phyloP scores from a whole-genome alignment of 2,113 vertebrate species.

The Puma concolor region DNA sequence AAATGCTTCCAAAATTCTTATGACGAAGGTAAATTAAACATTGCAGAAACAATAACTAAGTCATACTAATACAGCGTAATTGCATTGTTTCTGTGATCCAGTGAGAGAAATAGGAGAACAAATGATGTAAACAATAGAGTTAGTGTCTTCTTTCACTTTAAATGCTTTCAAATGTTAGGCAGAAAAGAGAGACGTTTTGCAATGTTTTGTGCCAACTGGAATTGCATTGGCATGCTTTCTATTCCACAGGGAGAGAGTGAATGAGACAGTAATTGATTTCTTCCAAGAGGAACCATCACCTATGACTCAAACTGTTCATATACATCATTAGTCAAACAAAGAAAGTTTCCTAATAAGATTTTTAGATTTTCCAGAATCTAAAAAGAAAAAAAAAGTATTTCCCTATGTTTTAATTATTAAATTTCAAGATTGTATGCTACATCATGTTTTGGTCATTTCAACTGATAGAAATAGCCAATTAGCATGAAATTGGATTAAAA shows the following conservation, averaged over 20 bases:
- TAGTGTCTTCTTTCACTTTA: background rate
- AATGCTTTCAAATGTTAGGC: conserved; percentile 38
- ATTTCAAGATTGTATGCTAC: background rate
- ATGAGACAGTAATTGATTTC: conserved; percentile 72
- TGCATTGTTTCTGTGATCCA: background rate
- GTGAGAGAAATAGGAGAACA: conserved; percentile 24
- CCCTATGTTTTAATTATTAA: background rate
- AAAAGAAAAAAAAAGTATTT: background rate
- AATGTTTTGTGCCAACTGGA: conserved; percentile 39
- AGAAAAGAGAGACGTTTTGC: background rate
- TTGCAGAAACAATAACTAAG: conserved; percentile 9
- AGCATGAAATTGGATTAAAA: background rate
- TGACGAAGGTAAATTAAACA: conserved; percentile 25
- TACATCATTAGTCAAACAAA: conserved; percentile 66
- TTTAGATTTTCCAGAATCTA: conserved; percentile 33
- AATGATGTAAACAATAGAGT: conserved; percentile 36
- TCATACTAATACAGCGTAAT: conserved; percentile 1
- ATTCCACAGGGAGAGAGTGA: background rate
- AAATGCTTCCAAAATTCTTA: conserved; percentile 26
- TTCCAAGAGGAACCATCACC: conserved; percentile 43
- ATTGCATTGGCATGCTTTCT: background rate
- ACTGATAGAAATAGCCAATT: background rate
- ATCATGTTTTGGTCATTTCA: conserved; percentile 4
- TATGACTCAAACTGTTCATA: conserved; percentile 23
- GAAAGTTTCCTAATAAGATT: conserved; percentile 46